Evolutionary conservation across 2,797 vertebrate species (phyloP).

Genomic region (Fratercula arctica): DNA sequence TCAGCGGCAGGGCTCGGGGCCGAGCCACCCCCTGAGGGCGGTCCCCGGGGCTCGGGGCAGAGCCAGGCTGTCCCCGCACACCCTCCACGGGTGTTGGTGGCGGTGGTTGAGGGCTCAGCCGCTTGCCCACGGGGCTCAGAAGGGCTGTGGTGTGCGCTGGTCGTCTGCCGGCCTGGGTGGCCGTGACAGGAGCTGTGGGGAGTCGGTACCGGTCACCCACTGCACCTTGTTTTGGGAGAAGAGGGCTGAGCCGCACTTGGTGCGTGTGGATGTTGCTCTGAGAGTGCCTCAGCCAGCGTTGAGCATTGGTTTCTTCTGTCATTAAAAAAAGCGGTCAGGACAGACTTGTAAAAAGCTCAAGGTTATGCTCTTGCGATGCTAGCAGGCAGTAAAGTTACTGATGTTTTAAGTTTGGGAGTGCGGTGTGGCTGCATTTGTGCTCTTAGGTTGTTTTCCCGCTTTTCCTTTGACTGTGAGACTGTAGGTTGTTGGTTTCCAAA

Average conservation of each 20-base stretch:
- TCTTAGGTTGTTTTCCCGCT: not conserved
- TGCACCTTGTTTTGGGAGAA: fast-evolving
- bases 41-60: too few relatives aligned
- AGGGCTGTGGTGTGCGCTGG: fast-evolving
- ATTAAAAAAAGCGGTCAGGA: fast-evolving
- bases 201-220: fast-evolving
- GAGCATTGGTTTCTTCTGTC: fast-evolving
- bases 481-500: not conserved
- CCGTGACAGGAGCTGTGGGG: not conserved
- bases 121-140: fast-evolving
- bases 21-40: too few relatives aligned
- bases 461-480: fast-evolving
- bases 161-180: not conserved
- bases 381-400: fast-evolving
- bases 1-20: not conserved
- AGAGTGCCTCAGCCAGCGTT: fast-evolving
- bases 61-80: fast-evolving
- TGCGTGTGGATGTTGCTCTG: fast-evolving
- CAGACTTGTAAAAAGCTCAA: fast-evolving
- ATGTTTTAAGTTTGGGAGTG: fast-evolving
- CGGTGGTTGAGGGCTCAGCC: fast-evolving
- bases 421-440: fast-evolving
- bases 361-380: fast-evolving
- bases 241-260: fast-evolving
- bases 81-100: fast-evolving